Evolutionary conservation across 1,140 invertebrate genomes (phyloP).

Genomic region (Megalopta genalis): DNA sequence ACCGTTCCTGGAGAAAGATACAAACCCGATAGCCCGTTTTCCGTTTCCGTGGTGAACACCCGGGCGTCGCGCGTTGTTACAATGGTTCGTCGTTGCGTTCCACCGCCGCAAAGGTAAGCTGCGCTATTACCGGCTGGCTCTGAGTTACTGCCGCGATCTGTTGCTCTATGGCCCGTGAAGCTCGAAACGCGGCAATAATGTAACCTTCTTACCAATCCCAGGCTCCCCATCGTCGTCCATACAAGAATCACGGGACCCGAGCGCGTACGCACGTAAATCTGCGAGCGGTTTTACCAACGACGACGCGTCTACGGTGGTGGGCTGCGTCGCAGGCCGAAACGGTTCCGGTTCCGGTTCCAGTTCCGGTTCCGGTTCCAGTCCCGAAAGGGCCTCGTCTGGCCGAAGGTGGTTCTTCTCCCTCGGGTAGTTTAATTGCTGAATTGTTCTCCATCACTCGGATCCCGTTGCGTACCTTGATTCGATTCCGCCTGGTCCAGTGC

Average conservation of each 20-base stretch:
- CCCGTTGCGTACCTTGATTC: constrained; percentile 2
- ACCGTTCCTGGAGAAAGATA: background rate
- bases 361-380: constrained; percentile 3
- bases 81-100: background rate
- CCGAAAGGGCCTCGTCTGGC: constrained; percentile 49
- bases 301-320: constrained; percentile 7
- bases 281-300: constrained; percentile 40
- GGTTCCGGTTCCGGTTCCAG: constrained; percentile 39
- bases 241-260: constrained; percentile 52
- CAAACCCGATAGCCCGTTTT: constrained; percentile 3
- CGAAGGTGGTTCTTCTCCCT: constrained; percentile 64
- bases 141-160: constrained; percentile 67
- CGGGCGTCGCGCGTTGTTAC: constrained; percentile 15
- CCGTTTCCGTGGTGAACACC: background rate
- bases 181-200: constrained; percentile 69
- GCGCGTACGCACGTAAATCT: constrained; percentile 59
- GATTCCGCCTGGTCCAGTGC: background rate
- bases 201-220: constrained; percentile 71
- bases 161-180: constrained; percentile 71
- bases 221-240: constrained; percentile 34
- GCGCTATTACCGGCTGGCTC: constrained; percentile 52
- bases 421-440: constrained; percentile 73
- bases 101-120: constrained; percentile 37
- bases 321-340: constrained; percentile 14
- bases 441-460: constrained; percentile 55